These are phyloP conservation scores for Crocallis elinguaria DNA, from an alignment of 2,888 invertebrate species.

Conservation along the genomic window DNA sequence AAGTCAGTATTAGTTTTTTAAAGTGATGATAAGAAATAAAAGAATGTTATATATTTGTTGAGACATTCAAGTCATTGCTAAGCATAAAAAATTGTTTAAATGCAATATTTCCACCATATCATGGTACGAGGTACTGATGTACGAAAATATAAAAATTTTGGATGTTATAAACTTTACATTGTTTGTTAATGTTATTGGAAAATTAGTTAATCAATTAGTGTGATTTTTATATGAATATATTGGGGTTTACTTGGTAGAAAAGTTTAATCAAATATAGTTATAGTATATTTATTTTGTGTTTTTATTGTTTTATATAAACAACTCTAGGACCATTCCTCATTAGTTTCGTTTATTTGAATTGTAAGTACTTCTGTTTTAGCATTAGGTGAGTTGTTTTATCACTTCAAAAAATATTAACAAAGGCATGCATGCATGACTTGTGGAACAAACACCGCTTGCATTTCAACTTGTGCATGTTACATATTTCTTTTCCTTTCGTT, in stretches of 20 bases:
- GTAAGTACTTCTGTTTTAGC: slow-evolving; percentile 38
- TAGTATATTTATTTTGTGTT: slow-evolving; percentile 61
- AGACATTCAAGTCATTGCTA: slow-evolving; percentile 70
- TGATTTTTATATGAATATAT: slow-evolving; percentile 85
- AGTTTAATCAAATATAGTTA: slow-evolving; percentile 81
- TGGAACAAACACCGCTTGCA: slow-evolving; percentile 59
- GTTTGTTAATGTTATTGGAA: slow-evolving; percentile 83
- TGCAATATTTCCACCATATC: slow-evolving; percentile 77
- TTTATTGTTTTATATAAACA: slow-evolving; percentile 20
- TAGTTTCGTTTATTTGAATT: slow-evolving; percentile 37
- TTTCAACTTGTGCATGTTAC: slow-evolving; percentile 61
- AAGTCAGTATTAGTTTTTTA: slow-evolving; percentile 84
- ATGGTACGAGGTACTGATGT: slow-evolving; percentile 70
- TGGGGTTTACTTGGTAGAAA: slow-evolving; percentile 84
- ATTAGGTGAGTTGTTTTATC: slow-evolving; percentile 65
- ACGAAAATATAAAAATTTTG: slow-evolving; percentile 57
- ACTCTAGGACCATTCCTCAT: slow-evolving; percentile 48
- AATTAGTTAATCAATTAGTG: slow-evolving; percentile 77
- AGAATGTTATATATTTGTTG: slow-evolving; percentile 70
- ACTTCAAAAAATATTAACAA: slow-evolving; percentile 47
- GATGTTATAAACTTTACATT: slow-evolving; percentile 72
- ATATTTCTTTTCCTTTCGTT: slow-evolving; percentile 70
- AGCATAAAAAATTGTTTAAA: slow-evolving; percentile 62
- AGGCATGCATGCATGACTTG: slow-evolving; percentile 69
- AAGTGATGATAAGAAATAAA: slow-evolving; percentile 67